Conservation (phyloP, 2,888 invertebrate genomes). For the Allolobophora icterica region DNA sequence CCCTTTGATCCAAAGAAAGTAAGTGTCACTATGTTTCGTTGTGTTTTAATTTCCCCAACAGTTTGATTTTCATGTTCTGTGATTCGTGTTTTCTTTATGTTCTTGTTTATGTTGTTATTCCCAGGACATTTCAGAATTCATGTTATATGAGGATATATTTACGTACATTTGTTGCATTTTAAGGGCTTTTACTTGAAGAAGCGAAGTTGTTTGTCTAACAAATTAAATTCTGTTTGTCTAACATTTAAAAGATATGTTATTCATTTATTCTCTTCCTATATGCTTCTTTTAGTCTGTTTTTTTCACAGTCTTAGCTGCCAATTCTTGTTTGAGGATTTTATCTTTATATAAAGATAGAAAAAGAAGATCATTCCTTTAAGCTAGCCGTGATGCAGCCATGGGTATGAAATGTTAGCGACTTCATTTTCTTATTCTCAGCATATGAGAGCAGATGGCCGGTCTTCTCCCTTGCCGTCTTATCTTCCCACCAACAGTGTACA, state of each 20-base stretch:
- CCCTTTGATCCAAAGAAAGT: not conserved
- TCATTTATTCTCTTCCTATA: too few species aligned
- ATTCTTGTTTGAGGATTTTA: too few species aligned
- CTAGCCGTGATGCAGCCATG: too few species aligned
- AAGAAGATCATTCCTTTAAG: too few species aligned
- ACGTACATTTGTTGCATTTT: not conserved
- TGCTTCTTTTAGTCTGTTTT: too few species aligned
- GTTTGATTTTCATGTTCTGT: not conserved
- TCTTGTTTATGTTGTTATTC: not conserved
- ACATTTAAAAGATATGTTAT: not conserved
- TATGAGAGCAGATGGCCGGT: too few species aligned
- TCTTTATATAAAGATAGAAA: too few species aligned
- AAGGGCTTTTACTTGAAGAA: not conserved
- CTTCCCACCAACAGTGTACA: too few species aligned
- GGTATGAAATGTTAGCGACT: too few species aligned
- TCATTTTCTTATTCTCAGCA: too few species aligned
- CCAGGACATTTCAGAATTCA: not conserved
- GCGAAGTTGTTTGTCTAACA: not conserved
- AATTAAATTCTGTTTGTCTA: not conserved
- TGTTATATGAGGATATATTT: not conserved
- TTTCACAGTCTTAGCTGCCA: too few species aligned
- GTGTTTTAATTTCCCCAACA: not conserved
- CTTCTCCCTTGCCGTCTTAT: too few species aligned
- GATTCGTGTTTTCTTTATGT: not conserved
- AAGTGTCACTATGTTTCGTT: not conserved